Conservation (phyloP, 2,797 vertebrate species). For the Delichon dasypus region DNA sequence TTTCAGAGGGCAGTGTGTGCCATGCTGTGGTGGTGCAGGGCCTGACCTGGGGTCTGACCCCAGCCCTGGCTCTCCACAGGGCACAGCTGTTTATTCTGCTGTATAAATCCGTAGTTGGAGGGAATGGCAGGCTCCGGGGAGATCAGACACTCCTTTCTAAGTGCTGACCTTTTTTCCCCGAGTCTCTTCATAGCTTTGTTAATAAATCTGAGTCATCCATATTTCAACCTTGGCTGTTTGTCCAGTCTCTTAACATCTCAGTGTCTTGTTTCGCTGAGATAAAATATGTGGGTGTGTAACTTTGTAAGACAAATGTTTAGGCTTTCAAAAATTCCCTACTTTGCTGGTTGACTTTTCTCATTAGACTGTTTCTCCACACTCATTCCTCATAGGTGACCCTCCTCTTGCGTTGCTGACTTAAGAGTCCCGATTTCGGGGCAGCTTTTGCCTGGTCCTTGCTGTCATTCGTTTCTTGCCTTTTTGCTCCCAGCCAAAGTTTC, state of each 20-base stretch:
- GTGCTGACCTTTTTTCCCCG: neutral
- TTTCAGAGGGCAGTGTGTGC: neutral
- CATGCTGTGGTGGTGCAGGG: neutral
- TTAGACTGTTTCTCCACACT: neutral
- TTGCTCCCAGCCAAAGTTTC: neutral
- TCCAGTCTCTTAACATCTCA: neutral
- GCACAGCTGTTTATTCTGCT: neutral
- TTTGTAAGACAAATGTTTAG: conserved; percentile 33
- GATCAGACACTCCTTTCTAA: neutral
- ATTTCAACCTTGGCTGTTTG: conserved; percentile 31
- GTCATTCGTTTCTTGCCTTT: neutral
- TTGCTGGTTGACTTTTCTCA: neutral
- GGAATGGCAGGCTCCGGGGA: neutral
- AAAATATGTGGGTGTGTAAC: conserved; percentile 13
- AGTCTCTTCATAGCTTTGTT: neutral
- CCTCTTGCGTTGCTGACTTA: neutral
- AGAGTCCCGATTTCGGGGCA: neutral
- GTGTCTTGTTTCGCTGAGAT: neutral
- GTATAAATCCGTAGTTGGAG: neutral
- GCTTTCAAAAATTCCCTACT: neutral
- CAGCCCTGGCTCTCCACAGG: neutral
- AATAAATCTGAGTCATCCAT: conserved; percentile 36
- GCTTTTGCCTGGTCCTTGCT: neutral
- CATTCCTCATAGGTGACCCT: neutral
- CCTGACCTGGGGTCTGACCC: neutral